Percentiles rank a stretch among this genome's conserved stretches.
Conservation (phyloP, 2,113 vertebrate genomes). For the Boulengerochromis microlepis region DNA sequence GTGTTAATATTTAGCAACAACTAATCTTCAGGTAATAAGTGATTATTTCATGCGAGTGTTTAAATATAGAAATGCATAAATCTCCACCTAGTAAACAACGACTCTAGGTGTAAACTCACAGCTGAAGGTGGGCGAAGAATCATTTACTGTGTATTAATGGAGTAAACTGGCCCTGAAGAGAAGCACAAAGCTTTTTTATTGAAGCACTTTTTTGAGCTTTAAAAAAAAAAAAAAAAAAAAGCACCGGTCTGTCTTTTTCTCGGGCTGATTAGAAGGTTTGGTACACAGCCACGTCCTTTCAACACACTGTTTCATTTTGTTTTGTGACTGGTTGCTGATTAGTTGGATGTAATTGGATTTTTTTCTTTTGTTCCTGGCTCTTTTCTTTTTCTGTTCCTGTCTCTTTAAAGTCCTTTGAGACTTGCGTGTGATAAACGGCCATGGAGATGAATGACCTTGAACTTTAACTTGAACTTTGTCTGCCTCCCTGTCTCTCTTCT, state of each 20-base stretch:
- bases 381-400: neutral
- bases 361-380: neutral
- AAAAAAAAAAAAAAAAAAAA: conserved; percentile 4
- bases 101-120: neutral
- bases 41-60: neutral
- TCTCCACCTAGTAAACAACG: neutral
- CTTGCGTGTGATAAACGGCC: conserved; percentile 1
- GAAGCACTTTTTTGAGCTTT: conserved; percentile 17
- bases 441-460: conserved; percentile 46
- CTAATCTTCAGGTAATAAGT: neutral
- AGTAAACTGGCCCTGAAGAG: neutral
- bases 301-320: conserved; percentile 26
- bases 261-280: conserved; percentile 35
- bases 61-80: neutral
- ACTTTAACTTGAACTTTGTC: conserved; percentile 58
- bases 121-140: neutral
- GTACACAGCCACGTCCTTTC: conserved; percentile 8
- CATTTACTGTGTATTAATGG: conserved; percentile 16
- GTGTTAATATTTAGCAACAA: neutral
- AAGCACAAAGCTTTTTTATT: neutral
- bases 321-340: conserved; percentile 50
- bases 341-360: conserved; percentile 52
- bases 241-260: conserved; percentile 12
- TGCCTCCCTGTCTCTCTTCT: conserved; percentile 3
- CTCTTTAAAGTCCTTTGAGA: conserved; percentile 20